Base-by-base conservation (phyloP, 2,113 vertebrate species). In the Amblyopsis rosae region DNA sequence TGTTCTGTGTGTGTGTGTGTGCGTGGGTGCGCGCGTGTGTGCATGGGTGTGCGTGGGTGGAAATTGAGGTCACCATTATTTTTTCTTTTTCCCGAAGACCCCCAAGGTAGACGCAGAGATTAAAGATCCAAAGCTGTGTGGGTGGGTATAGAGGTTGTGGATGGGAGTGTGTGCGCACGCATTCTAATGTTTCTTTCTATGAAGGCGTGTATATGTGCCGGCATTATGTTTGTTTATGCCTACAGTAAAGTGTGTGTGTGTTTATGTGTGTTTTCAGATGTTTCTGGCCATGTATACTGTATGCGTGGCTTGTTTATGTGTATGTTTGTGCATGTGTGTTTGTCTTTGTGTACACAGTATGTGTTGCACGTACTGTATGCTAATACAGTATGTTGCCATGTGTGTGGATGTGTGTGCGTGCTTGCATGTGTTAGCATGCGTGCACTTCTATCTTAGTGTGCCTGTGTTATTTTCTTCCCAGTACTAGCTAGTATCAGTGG, bases 41-140 rank as follows among this genome's bases (percentile, higher is more conserved):
- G 33, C 65, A 65, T 64, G 64, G 46, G 66, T 79, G 58, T 80
- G 61, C 62, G 79, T 82, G 68, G 62, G 73, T 67, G 68, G 59
- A 82, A 81, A 82, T 81, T 69, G 62, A 73, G 86, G 82, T 80
- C 79, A 84, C 65, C 74, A 32, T 81, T 78, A 71, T 80, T 69
- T 47, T 35, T 72, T 62, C 17, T 48, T 81, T 72, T 79, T 54
- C 46, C 59, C 51, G 15, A 63, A 63, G 81, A 74, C 67, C 70
- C 81, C 67, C 12, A 71, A 26, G 64, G 41, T 76, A 73, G 62
- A 79, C 74, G 59, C 45, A 48, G 49, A 58, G 65, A 82, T 76
- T 67, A 66, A 71, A 59, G 81, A 73, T 47, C 75, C 72, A 65
- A 67, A 85, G 79, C 76, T 67, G 69, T 11, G 62, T 82, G 70